Evolutionary conservation across 2,888 invertebrate genomes (phyloP), one percentile per base, ranked within the genome.

Genomic region (Melinopterus prodromus): DNA sequence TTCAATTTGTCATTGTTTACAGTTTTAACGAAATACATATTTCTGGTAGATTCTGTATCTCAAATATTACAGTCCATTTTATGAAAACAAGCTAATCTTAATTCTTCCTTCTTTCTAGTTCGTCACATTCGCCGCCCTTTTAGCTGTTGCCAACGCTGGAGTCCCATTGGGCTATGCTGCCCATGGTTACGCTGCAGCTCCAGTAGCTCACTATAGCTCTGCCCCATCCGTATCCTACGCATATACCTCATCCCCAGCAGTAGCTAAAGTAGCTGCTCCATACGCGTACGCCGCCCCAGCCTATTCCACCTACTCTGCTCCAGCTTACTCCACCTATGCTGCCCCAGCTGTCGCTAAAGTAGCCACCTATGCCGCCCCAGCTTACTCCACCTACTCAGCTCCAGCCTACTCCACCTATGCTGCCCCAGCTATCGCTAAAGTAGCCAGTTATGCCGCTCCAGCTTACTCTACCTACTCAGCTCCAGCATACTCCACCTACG

Each of bases 241-340:
- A 12, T 74, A 74, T 36, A 35, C 69, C 9, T 77, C 79, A 7
- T 77, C 80, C 14, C 80, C 26, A 26, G 26, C 80, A 9, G 70
- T 81, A 16, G 71, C 80, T 70, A 80, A 80, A 69, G 80, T 81
- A 36, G 78, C 78, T n/a, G 69, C 79, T 71, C 76, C 79, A 78
- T n/a, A 69, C 15, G 71, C 74, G 0, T 78, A 77, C 71, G 37
- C 90, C 90, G 83, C 87, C 89, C 88, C 81, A 91, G 91, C 81
- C 84, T 70, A 81, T 82, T 79, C 84, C 71, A 84, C 84, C 15
- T 84, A 85, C 79, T 83, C 84, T 14, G 78, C 80, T 16, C 80
- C 80, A 16, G 78, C 80, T 35, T 78, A 78, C 35, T 53, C 78
- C n/a, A 69, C 80, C 6, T 81, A 26, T 26, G 26, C 26, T 2